phyloP scores from a whole-genome alignment of 2,888 invertebrate species.

The Oscheius onirici region DNA sequence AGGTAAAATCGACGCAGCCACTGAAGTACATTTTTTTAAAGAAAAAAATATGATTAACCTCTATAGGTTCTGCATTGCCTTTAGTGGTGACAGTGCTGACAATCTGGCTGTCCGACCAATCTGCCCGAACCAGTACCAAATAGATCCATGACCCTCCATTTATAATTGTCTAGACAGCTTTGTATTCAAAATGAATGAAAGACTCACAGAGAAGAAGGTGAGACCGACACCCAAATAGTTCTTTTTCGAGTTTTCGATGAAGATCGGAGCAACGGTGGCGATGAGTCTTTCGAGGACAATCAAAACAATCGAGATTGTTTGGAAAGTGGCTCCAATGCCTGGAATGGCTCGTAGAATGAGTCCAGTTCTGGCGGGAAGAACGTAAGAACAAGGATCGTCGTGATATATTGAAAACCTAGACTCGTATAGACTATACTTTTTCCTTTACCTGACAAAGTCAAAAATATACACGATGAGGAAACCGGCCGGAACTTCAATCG shows the following conservation, averaged over 20 bases:
- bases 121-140: background rate
- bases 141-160: constrained; percentile 18
- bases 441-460: background rate
- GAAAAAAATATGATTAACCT: background rate
- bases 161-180: background rate
- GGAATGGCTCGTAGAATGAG: constrained; percentile 9
- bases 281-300: constrained; percentile 15
- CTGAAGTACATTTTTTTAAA: background rate
- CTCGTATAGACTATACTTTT: too few species aligned
- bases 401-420: background rate
- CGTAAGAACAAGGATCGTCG: constrained; percentile 10
- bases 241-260: constrained; percentile 9
- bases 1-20: constrained; percentile 19
- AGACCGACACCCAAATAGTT: constrained; percentile 11
- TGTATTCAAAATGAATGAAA: background rate
- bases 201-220: background rate
- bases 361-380: constrained; percentile 9
- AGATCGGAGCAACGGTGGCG: background rate
- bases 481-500: constrained; percentile 11
- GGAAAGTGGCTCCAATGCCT: constrained; percentile 12
- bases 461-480: constrained; percentile 9
- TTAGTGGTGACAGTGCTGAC: constrained; percentile 9
- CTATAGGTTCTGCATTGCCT: constrained; percentile 11
- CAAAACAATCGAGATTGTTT: constrained; percentile 15
- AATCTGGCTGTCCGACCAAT: constrained; percentile 19